These are phyloP conservation scores for Nestor notabilis DNA, from an alignment of 2,113 vertebrate species.

Conservation along the genomic window DNA sequence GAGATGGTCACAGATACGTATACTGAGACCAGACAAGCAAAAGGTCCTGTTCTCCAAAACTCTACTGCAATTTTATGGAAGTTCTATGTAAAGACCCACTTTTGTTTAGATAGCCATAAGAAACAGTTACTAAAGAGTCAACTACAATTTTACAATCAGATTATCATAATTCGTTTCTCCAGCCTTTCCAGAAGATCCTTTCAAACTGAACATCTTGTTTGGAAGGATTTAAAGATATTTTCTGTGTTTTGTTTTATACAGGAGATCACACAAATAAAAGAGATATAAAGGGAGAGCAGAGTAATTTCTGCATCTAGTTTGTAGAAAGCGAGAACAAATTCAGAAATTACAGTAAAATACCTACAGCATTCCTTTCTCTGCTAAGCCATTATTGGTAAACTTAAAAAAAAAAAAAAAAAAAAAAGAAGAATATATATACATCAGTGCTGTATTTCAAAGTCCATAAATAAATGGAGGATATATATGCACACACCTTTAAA, in stretches of 20 bases:
- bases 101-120: neutral
- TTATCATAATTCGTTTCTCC: neutral
- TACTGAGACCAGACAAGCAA: neutral
- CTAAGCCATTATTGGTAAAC: neutral
- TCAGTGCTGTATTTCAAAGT: neutral
- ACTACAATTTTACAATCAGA: neutral
- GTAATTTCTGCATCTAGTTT: neutral
- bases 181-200: neutral
- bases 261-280: neutral
- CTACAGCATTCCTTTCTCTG: neutral
- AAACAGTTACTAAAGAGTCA: neutral
- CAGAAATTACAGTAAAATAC: neutral
- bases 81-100: neutral
- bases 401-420: neutral
- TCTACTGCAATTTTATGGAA: neutral
- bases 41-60: neutral
- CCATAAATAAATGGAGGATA: neutral
- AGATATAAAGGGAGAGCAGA: neutral
- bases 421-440: neutral
- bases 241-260: neutral
- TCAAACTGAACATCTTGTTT: neutral
- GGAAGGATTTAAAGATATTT: neutral
- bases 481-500: neutral
- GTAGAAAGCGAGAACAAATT: neutral
- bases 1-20: neutral